phyloP scores from a whole-genome alignment of 2,797 vertebrate genomes.

The Diglossa cyanea region DNA sequence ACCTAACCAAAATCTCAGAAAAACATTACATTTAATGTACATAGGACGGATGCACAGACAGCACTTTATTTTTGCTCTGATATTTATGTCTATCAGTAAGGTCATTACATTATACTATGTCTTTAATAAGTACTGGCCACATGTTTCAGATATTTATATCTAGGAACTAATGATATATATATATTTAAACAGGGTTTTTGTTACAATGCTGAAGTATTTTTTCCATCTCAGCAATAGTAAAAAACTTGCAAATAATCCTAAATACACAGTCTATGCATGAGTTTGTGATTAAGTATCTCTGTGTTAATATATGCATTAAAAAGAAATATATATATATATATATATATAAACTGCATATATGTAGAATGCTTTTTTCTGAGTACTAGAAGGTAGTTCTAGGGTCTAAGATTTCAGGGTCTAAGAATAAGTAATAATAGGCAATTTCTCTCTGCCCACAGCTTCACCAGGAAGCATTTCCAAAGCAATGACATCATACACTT shows the following conservation, averaged over 20 bases:
- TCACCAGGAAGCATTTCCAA: background rate
- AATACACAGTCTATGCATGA: background rate
- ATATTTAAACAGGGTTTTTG: background rate
- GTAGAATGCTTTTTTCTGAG: background rate
- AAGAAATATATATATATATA: too few relatives aligned
- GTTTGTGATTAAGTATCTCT: background rate
- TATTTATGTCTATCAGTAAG: background rate
- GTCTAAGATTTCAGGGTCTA: background rate
- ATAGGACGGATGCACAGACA: background rate
- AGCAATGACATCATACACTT: background rate
- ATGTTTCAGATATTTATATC: background rate
- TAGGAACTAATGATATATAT: background rate
- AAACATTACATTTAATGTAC: background rate
- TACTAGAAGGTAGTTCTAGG: background rate
- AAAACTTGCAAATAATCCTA: background rate
- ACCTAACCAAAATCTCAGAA: background rate
- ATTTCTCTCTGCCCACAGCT: background rate
- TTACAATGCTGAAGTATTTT: background rate
- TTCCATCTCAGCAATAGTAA: background rate
- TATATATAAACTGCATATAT: background rate
- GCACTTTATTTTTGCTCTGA: background rate
- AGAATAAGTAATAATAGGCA: background rate
- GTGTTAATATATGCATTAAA: background rate
- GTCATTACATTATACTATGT: background rate
- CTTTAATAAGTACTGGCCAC: background rate